Percentiles rank a stretch among this genome's conserved stretches.
Evolutionary conservation across 1,140 invertebrate genomes (phyloP).

Genomic region (Brachionus plicatilis): DNA sequence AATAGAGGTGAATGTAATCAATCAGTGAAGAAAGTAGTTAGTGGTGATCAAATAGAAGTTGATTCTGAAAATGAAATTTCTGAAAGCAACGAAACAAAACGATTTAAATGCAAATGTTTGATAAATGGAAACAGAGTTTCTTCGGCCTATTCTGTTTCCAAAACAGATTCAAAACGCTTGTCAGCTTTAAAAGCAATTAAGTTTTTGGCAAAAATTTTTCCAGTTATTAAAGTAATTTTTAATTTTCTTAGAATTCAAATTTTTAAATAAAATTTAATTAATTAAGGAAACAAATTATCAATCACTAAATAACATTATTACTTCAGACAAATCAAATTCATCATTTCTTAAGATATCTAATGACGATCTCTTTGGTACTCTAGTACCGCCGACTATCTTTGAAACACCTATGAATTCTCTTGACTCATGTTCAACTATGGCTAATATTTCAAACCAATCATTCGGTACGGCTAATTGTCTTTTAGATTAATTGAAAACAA

Average conservation of each 20-base stretch:
- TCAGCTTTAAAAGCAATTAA: conserved; percentile 31
- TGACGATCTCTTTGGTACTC: not conserved
- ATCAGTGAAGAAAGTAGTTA: not conserved
- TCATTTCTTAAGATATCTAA: not conserved
- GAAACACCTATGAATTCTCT: not conserved
- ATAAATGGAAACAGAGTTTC: not conserved
- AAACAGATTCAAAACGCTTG: not conserved
- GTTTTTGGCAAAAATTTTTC: not conserved
- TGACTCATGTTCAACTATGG: not conserved
- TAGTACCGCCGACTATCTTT: not conserved
- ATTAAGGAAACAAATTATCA: conserved; percentile 21
- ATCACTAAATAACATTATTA: not conserved
- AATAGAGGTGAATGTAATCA: not conserved
- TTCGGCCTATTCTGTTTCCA: not conserved
- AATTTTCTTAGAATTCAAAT: not conserved
- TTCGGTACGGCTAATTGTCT: conserved; percentile 5
- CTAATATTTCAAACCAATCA: not conserved
- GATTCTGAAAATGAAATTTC: not conserved
- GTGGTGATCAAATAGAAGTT: not conserved
- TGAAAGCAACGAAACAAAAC: not conserved
- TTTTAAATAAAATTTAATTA: not conserved
- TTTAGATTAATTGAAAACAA: not conserved
- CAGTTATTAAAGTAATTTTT: conserved; percentile 21
- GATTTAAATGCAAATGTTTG: conserved; percentile 34
- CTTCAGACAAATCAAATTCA: not conserved